Conservation (phyloP, 2,888 invertebrate species). For the Pogonocherus hispidulus region DNA sequence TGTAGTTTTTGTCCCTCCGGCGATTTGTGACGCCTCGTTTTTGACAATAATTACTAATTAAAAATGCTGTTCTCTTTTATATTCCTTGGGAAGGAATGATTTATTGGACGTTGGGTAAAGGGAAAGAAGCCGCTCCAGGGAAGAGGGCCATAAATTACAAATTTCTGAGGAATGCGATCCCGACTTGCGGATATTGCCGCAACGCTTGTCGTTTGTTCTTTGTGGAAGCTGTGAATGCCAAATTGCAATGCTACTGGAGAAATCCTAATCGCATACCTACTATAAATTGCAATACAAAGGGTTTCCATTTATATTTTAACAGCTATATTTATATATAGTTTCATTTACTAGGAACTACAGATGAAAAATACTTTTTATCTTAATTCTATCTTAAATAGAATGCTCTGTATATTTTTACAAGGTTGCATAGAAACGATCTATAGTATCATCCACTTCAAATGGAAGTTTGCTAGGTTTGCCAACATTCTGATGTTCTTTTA, state of each 20-base stretch:
- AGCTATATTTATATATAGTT: no score
- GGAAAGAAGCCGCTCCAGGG: not conserved
- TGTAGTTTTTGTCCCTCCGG: not conserved
- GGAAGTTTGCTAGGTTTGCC: no score
- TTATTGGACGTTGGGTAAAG: not conserved
- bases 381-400: no score
- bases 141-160: slow-evolving; percentile 4
- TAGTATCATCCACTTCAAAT: no score
- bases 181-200: slow-evolving; percentile 2
- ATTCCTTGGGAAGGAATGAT: not conserved
- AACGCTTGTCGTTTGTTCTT: not conserved
- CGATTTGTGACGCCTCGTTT: slow-evolving; percentile 19
- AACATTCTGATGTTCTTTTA: no score
- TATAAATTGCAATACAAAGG: no score
- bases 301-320: no score
- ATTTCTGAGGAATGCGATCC: not conserved
- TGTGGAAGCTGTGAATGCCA: not conserved
- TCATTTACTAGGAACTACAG: no score
- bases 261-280: not conserved
- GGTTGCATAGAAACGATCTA: no score
- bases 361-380: no score
- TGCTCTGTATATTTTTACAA: no score
- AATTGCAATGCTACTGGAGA: not conserved
- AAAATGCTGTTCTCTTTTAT: slow-evolving; percentile 15
- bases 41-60: slow-evolving; percentile 28